Base-by-base conservation (phyloP, 2,888 invertebrate genomes). In the Fissipunctia ypsillon region DNA sequence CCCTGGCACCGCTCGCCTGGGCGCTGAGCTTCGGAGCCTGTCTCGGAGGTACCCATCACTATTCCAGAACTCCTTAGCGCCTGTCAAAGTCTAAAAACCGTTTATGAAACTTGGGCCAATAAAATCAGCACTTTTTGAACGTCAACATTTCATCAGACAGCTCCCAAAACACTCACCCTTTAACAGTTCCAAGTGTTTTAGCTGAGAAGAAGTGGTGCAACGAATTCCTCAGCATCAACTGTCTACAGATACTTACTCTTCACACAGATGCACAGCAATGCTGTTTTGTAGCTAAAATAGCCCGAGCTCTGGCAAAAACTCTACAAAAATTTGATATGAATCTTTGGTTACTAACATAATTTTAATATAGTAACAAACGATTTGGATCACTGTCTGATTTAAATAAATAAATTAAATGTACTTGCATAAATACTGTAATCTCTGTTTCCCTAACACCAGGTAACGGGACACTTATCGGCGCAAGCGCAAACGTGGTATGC, bases 401-500 rank as follows among this genome's bases (percentile, higher is more conserved):
- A 35, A 5, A 35, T 35, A 35, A 35, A 35, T 35, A 35, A 35
- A 35, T 6, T 5, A 35, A 6, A 5, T 35, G 6, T 48, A n/a
- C 16, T 25, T 52, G n/a, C 16, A n/a, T 25, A 38, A 5, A 35
- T n/a, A n/a, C 10, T 28, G 19, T 41, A 69, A 69, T 69, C 2
- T 69, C 10, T 16, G 0, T 69, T 77, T 54, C 25, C 1, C 12
- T 41, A 16, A 12, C 84, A 83, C 0, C 88, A 94, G 99, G 99
- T 73, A 99, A 99, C 93, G 99, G 99, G 60, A 99, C 99, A 0
- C 92, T 99, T 19, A 98, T 99, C 90, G 99, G 99, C 70, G 98
- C 99, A 0, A 98, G 99, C 35, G 98, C 99, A 0, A 99, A 99
- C 94, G 98, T 99, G 31, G 98, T 99, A 2, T 98, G 98, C 94